phyloP scores from a whole-genome alignment of 2,888 invertebrate species.

The Apeira syringaria region DNA sequence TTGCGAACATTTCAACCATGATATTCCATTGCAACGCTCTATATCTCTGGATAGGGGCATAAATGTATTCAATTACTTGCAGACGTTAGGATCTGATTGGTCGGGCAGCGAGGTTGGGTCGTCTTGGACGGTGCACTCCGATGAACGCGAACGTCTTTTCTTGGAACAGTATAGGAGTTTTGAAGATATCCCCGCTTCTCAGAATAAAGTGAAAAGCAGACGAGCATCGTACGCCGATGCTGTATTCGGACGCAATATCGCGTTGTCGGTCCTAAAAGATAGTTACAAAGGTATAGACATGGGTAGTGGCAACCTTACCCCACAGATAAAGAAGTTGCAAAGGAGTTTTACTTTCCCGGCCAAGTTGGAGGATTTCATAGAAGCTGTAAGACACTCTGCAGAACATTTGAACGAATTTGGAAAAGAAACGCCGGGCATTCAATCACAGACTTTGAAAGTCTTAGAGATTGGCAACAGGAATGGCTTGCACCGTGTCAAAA shows the following conservation, averaged over 20 bases:
- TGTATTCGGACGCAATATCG: constrained; percentile 46
- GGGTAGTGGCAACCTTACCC: constrained; percentile 47
- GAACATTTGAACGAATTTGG: constrained; percentile 29
- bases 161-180: constrained; percentile 60
- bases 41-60: constrained; percentile 69
- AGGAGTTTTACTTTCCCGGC: constrained; percentile 60
- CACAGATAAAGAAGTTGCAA: constrained; percentile 61
- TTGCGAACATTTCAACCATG: constrained; percentile 52
- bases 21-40: constrained; percentile 63
- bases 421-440: constrained; percentile 13
- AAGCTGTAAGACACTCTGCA: constrained; percentile 28
- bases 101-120: constrained; percentile 53
- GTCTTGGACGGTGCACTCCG: constrained; percentile 59
- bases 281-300: constrained; percentile 60
- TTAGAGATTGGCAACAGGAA: constrained; percentile 38
- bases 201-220: constrained; percentile 62
- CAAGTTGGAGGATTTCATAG: constrained; percentile 46
- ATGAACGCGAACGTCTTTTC: constrained; percentile 38
- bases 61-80: constrained; percentile 63
- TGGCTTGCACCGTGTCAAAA: constrained; percentile 51
- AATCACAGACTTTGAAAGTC: constrained; percentile 27
- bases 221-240: constrained; percentile 61
- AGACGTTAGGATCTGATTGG: constrained; percentile 57
- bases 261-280: constrained; percentile 55
- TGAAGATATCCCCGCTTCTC: constrained; percentile 75